Evolutionary conservation across 2,113 vertebrate genomes (phyloP).

Genomic region (Proterorhinus semilunaris): DNA sequence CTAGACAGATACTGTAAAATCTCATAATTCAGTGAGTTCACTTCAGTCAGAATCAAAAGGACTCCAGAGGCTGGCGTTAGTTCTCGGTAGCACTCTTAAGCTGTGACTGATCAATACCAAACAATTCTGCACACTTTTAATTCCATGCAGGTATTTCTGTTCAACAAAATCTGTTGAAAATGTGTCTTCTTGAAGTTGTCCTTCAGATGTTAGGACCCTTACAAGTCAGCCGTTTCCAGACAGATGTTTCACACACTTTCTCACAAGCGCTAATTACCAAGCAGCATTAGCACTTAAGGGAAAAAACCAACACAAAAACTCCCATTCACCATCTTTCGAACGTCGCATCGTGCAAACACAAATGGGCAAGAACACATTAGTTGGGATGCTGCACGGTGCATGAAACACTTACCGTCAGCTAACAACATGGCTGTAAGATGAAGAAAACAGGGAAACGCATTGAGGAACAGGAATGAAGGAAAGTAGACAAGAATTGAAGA

Average conservation of each 20-base stretch:
- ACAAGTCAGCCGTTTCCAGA: not conserved
- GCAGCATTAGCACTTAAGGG: not conserved
- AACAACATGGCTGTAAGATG: conserved; percentile 66
- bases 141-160: not conserved
- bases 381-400: conserved; percentile 18
- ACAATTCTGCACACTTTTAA: not conserved
- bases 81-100: not conserved
- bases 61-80: not conserved
- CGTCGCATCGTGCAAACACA: conserved; percentile 2
- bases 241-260: not conserved
- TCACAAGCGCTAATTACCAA: not conserved
- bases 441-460: conserved; percentile 32
- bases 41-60: not conserved
- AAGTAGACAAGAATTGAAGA: conserved; percentile 8
- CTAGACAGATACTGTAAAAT: not conserved
- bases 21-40: not conserved
- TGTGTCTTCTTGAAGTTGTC: not conserved
- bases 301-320: not conserved
- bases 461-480: conserved; percentile 24
- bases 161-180: not conserved
- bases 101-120: not conserved
- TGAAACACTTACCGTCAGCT: conserved; percentile 62
- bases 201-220: not conserved
- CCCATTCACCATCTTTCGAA: not conserved
- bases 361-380: conserved; percentile 28